Base-by-base conservation (phyloP, 2,888 invertebrate species). In the Lasius platythorax region DNA sequence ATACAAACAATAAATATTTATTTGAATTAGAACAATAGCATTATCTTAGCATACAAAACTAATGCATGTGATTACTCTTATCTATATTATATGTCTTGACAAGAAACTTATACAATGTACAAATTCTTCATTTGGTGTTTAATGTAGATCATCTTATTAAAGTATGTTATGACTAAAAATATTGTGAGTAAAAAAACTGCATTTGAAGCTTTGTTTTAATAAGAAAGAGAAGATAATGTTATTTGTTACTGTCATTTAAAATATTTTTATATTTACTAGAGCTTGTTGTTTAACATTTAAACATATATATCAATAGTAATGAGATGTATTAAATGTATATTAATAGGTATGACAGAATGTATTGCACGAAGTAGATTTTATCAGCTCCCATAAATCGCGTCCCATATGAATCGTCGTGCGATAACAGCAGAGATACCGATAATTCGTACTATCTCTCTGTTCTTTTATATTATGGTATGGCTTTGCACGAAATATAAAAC, bases 51-150 rank as follows among this genome's bases (percentile, higher is more conserved):
- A 43, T 70, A 81, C 53, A 75, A 53, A 82, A 83, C 58, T 72
- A 63, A 85, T 88, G 92, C 92, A 91, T 91, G 23, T 23, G 91
- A 83, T 78, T 75, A 67, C 53, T 70, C 73, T 81, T 40, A 73
- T 79, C 63, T 86, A 85, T 84, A 74, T 84, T 87, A 89, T 61
- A 88, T 87, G 73, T 82, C 74, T 86, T 89, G 85, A 75, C 68
- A 86, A 91, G 88, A 89, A 88, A 91, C 33, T 83, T 79, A 73
- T 67, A 66, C 84, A 75, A 86, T 76, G 83, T 78, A 86, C 82
- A 83, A 85, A 86, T 85, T 84, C 79, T 84, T 89, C 70, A 75
- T 86, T 81, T 73, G 84, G 11, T 82, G 37, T 87, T 87, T 89
- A 82, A 84, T 76, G 67, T 85, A 88, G 82, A 87, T 76, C 56